These are phyloP conservation scores for Shinisaurus crocodilurus DNA, from an alignment of 2,113 vertebrate genomes.

Conservation along the genomic window DNA sequence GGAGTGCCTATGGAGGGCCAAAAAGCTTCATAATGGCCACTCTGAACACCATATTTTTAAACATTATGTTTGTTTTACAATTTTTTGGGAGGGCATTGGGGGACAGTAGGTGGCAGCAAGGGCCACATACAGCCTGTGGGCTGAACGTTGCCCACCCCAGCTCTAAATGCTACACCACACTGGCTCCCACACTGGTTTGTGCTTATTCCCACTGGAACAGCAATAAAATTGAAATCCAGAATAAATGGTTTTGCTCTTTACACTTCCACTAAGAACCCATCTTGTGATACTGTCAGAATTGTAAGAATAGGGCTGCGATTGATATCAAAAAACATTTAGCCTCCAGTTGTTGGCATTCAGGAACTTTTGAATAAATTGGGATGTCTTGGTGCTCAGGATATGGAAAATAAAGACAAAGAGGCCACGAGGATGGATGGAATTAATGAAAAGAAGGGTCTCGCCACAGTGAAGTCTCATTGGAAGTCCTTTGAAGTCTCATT, in stretches of 20 bases:
- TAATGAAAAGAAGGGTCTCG: background rate
- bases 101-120: no score
- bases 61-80: no score
- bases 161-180: background rate
- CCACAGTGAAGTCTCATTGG: background rate
- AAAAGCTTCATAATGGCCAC: no score
- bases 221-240: slow-evolving; percentile 72
- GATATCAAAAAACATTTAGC: slow-evolving; percentile 42
- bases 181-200: slow-evolving; percentile 19
- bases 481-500: background rate
- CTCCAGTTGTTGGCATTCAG: slow-evolving; percentile 60
- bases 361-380: slow-evolving; percentile 53
- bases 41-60: no score
- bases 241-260: slow-evolving; percentile 62
- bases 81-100: background rate
- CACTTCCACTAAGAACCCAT: slow-evolving; percentile 59
- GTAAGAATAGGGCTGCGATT: slow-evolving; percentile 40
- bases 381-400: slow-evolving; percentile 24
- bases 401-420: slow-evolving; percentile 44
- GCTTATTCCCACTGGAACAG: slow-evolving; percentile 41
- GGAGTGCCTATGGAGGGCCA: no score
- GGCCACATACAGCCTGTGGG: no score
- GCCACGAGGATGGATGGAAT: no score
- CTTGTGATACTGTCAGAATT: slow-evolving; percentile 46
- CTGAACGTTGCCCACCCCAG: no score